Base-by-base conservation (phyloP, 92 coral and sea anemone species). In the Pocillopora grandis region DNA sequence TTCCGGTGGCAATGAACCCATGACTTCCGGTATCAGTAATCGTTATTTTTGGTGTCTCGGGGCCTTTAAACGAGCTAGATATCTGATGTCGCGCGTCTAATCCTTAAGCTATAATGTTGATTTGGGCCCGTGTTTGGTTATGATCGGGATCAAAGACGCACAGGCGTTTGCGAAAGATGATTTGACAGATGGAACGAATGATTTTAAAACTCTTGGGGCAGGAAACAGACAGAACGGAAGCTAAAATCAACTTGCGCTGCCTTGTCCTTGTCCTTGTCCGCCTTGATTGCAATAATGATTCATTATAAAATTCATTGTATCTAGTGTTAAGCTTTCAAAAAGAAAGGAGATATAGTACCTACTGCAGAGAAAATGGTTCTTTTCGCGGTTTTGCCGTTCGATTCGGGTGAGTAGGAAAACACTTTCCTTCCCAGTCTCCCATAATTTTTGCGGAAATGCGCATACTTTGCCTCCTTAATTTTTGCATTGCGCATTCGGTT, bases 341-440 rank as follows among this genome's bases (percentile, higher is more conserved):
- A 80, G 67, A 37, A 12, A 58, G 55, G 58, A 80, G 11, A 58
- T 16, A 42, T 59, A 36, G 60, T 58, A 20, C 27, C 12, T 37
- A 42, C 8, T 42, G 52, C 52, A 42, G 66, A 62, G 70, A 78
- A 59, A 15, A 81, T 71, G 77, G 16, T 27, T 57, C 61, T 81
- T 37, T 81, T 12, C 60, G 76, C 59, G 17, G 61, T 81, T 5
- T 60, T 59, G 19, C 31, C n/a, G 14, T 35, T 33, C 31, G 37
- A 18, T 15, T 62, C 7, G 23, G 78, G 82, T 78, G 77, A 72
- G 85, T 81, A 68, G 31, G 12, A 8, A 75, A 56, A 59, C 12
- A 4, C 11, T 5, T 12, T 81, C 71, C 12, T 36, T 7, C 85
- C 77, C 85, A 81, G 85, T 81, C 85, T 81, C 85, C 70, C 49